These are phyloP conservation scores for Pseudotriccus pelzelni DNA, from an alignment of 2,797 vertebrate species.

Conservation along the genomic window DNA sequence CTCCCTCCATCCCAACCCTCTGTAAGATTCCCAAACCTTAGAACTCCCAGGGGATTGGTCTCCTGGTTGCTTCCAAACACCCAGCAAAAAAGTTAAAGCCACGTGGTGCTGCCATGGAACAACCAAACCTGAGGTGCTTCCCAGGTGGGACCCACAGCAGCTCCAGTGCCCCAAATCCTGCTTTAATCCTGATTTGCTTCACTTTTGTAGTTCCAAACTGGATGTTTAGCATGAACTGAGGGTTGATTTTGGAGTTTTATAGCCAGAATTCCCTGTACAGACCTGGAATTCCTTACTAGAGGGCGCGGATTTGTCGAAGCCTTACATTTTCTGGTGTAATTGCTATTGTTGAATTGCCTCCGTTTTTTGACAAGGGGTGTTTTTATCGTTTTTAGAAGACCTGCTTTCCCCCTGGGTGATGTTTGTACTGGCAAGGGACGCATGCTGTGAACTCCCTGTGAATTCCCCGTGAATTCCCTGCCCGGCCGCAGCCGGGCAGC, in stretches of 20 bases:
- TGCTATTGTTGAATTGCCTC: slow-evolving; percentile 59
- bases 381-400: slow-evolving; percentile 71
- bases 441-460: slow-evolving; percentile 25
- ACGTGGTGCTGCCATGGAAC: background rate
- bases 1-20: background rate
- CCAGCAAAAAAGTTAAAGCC: background rate
- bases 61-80: background rate
- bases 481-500: background rate
- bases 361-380: slow-evolving; percentile 69
- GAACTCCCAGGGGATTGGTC: background rate
- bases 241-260: background rate
- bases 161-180: background rate
- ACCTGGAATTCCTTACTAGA: slow-evolving; percentile 17
- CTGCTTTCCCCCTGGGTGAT: slow-evolving; percentile 51
- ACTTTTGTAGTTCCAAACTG: background rate
- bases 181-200: background rate
- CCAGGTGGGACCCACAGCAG: background rate
- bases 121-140: background rate
- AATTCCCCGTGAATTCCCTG: background rate
- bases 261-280: slow-evolving; percentile 68
- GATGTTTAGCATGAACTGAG: background rate
- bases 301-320: slow-evolving; percentile 53
- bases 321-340: slow-evolving; percentile 60
- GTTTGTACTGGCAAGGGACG: slow-evolving; percentile 60
- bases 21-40: background rate